Base-by-base conservation (phyloP, 1,140 invertebrate genomes). In the Zaprionus gabonicus region DNA sequence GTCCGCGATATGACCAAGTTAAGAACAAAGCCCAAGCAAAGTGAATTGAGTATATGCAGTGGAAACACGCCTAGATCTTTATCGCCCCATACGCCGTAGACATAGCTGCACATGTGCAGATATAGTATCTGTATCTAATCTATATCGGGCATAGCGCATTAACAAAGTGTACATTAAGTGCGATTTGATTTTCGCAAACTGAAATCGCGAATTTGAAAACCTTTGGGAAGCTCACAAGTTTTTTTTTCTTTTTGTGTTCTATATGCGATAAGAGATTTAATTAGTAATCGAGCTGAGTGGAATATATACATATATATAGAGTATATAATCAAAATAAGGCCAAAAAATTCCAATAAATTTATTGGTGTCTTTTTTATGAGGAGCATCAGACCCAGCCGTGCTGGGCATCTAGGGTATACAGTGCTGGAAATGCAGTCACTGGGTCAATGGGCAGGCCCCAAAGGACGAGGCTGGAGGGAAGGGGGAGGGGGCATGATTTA, bases 1-100 rank as follows among this genome's bases (percentile, higher is more conserved):
- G 66, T 12, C 15, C 15, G 28, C 58, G 44, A 69, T 69, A 70
- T 34, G 46, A 41, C 44, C 60, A 56, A 49, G 31, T 25, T 36
- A 68, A 62, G 20, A 73, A 58, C 56, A 67, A 73, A 59, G 64
- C 64, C 46, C 28, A 49, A 63, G 23, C 62, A 41, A 41, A 63
- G 5, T 46, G 17, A 27, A 46, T 5, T 38, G 41, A 12, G 12
- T 56, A 55, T 41, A 41, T 41, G 4, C 4, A 15, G 13, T 41
- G 13, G 6, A 46, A 46, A 20, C 9, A 46, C 25, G 46, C 20
- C 46, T 12, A 23, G 17, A 51, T 51, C 4, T 12, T 1, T 51
- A n/a, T n/a, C 15, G 38, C 4, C 15, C 38, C n/a, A 41, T 41
- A 41, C 38, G 38, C 31, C 31, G 31, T 31, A 10, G 31, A 31